Percentiles rank a stretch among this genome's conserved stretches.
Evolutionary conservation across 2,797 vertebrate species (phyloP).

Genomic region (Margarornis squamiger): DNA sequence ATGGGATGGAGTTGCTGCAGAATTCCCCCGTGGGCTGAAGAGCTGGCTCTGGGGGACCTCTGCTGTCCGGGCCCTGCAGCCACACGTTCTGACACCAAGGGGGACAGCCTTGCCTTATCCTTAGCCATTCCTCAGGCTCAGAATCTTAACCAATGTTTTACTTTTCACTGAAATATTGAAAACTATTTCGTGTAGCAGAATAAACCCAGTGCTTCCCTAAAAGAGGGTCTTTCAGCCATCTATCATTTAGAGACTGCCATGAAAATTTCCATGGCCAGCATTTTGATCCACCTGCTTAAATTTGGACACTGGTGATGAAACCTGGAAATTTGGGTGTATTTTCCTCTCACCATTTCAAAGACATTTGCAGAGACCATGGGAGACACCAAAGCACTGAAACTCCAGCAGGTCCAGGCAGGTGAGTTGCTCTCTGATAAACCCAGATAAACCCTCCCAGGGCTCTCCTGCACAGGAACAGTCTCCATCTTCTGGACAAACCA

Average conservation of each 20-base stretch:
- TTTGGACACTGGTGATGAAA: not conserved
- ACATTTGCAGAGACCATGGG: not conserved
- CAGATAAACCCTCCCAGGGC: not conserved
- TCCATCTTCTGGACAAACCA: not conserved
- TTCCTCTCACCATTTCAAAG: not conserved
- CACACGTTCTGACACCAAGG: fast-evolving
- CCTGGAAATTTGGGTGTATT: not conserved
- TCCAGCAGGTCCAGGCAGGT: not conserved
- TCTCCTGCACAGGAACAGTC: not conserved
- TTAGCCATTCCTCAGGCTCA: not conserved
- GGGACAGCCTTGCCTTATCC: not conserved
- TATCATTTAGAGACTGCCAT: not conserved
- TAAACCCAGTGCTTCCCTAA: not conserved
- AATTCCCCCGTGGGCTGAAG: not conserved
- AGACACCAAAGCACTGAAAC: not conserved
- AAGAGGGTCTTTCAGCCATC: not conserved
- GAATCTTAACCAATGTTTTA: too few species aligned
- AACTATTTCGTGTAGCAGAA: not conserved
- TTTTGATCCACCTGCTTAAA: not conserved
- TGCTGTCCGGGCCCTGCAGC: slow-evolving; percentile 78
- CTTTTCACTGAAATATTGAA: not conserved
- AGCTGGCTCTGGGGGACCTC: slow-evolving; percentile 83
- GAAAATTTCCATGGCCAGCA: not conserved
- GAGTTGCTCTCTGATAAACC: not conserved
- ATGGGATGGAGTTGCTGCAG: not conserved